Evolutionary conservation across 2,113 vertebrate genomes (phyloP).

Genomic region (Atractosteus spatula): DNA sequence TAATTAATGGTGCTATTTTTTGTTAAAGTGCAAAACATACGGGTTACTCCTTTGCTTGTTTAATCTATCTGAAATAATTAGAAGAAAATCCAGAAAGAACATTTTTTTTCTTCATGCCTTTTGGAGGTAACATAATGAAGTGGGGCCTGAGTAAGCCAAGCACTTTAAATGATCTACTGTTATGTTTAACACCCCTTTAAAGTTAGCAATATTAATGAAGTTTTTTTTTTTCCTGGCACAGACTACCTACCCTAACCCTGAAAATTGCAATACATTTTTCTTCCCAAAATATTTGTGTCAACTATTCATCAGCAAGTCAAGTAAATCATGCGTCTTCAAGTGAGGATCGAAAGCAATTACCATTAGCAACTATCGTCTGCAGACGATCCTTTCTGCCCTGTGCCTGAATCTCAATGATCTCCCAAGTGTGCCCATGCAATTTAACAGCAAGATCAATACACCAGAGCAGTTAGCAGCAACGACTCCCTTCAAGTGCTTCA

Average conservation of each 20-base stretch:
- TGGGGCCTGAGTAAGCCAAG: conserved; percentile 46
- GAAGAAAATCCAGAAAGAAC: conserved; percentile 18
- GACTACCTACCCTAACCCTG: conserved; percentile 31
- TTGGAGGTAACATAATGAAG: conserved; percentile 54
- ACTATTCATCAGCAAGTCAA: conserved; percentile 75
- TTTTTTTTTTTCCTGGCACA: conserved; percentile 19
- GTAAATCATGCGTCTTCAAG: conserved; percentile 80
- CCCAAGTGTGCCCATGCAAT: conserved; percentile 86
- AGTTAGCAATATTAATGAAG: conserved; percentile 44
- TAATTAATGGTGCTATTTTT: conserved; percentile 57
- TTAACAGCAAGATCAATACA: conserved; percentile 92
- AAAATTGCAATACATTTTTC: conserved; percentile 66
- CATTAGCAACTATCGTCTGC: conserved; percentile 82
- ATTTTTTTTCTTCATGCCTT: conserved; percentile 32
- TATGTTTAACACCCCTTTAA: conserved; percentile 43
- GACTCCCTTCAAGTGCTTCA: conserved; percentile 77
- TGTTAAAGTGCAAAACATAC: conserved; percentile 43
- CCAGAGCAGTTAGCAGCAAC: conserved; percentile 80
- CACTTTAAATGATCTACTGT: conserved; percentile 54
- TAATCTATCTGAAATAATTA: conserved; percentile 67
- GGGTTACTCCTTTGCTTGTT: conserved; percentile 39
- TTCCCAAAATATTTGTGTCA: conserved; percentile 86
- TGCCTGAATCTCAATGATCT: conserved; percentile 83
- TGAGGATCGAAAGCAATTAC: conserved; percentile 98
- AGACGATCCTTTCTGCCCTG: conserved; percentile 75